phyloP scores from a whole-genome alignment of 2,888 invertebrate genomes.

The Pollenia angustigena region DNA sequence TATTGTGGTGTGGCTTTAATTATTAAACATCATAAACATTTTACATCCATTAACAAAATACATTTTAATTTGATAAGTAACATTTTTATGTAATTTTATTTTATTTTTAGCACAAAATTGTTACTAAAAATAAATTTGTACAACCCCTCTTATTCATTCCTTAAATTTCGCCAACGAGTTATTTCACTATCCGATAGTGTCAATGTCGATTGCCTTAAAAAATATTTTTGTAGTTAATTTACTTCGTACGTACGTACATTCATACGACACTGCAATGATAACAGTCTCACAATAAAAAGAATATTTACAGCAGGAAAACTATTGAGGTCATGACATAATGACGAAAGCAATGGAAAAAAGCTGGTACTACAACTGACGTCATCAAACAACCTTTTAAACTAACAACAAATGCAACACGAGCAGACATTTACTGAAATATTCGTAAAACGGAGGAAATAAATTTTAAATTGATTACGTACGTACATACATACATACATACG shows the following conservation, averaged over 20 bases:
- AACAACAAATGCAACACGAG: conserved; percentile 17
- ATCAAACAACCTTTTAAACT: conserved; percentile 4
- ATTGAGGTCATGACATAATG: conserved; percentile 69
- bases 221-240: conserved; percentile 12
- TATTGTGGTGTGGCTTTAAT: neutral
- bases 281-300: neutral
- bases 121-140: conserved; percentile 24
- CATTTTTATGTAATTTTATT: neutral
- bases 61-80: neutral
- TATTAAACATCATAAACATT: neutral
- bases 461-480: conserved; percentile 33
- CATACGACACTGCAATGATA: neutral
- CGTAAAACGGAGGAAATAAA: conserved; percentile 10
- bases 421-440: conserved; percentile 3
- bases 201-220: neutral
- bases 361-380: conserved; percentile 54
- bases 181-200: neutral
- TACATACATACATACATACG: neutral
- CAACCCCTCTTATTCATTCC: neutral
- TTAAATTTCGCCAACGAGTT: neutral
- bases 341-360: conserved; percentile 51
- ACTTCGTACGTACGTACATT: neutral
- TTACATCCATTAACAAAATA: too few species aligned
- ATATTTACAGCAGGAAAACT: neutral
- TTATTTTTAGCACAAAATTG: conserved; percentile 41